These are phyloP conservation scores for Delichon dasypus DNA, from an alignment of 2,797 vertebrate genomes.

Conservation along the genomic window DNA sequence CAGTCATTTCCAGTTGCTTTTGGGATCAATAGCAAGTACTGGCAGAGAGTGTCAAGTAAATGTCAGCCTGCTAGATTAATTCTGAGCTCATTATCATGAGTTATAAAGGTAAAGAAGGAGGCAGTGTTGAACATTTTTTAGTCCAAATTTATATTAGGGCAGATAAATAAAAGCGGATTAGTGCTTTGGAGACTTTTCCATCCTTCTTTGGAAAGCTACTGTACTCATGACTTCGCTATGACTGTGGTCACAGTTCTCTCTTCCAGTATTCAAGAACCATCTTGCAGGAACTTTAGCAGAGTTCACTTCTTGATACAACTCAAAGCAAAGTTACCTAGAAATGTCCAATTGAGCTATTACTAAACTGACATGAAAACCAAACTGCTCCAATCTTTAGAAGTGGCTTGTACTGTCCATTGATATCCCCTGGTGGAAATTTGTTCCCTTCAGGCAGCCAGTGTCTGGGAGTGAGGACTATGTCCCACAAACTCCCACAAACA, in stretches of 20 bases:
- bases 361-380: background rate
- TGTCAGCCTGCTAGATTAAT: slow-evolving; percentile 34
- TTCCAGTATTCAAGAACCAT: background rate
- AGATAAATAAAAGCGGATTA: background rate
- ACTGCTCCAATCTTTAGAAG: background rate
- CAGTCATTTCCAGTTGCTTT: background rate
- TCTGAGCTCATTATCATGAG: slow-evolving; percentile 40
- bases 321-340: background rate
- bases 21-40: slow-evolving; percentile 22
- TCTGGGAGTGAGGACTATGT: background rate
- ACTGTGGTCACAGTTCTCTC: background rate
- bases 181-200: background rate
- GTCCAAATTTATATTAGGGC: background rate
- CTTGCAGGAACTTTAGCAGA: background rate
- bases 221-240: background rate
- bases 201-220: background rate
- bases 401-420: background rate
- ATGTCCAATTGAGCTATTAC: background rate
- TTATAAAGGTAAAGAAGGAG: slow-evolving; percentile 33
- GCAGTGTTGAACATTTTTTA: slow-evolving; percentile 11
- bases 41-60: background rate
- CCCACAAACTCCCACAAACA: background rate
- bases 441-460: background rate
- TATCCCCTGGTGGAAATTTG: background rate
- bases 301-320: background rate